Conservation (phyloP, 2,888 invertebrate genomes). For the Drosophila pseudotakahashii region DNA sequence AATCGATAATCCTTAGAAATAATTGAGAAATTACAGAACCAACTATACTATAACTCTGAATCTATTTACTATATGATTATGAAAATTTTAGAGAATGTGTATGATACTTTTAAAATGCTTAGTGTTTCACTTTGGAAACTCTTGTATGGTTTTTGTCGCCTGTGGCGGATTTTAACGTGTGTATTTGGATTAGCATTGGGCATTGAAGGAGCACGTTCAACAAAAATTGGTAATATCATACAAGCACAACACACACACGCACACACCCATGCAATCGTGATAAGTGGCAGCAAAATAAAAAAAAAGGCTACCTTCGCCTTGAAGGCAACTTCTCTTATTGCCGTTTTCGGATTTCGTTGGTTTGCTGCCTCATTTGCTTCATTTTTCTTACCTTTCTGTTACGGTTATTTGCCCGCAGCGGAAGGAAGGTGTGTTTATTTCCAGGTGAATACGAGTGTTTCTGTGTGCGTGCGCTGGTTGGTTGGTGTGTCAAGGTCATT, state of each 20-base stretch:
- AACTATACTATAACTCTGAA: background rate
- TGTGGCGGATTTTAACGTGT: background rate
- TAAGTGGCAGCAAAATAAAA: slow-evolving; percentile 18
- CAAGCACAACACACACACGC: slow-evolving; percentile 10
- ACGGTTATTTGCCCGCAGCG: slow-evolving; percentile 53
- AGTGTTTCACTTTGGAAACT: no score
- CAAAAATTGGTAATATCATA: slow-evolving; percentile 23
- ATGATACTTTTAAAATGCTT: background rate
- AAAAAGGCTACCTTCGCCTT: slow-evolving; percentile 44
- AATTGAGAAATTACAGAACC: no score
- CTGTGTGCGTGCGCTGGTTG: slow-evolving; percentile 38
- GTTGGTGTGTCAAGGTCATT: slow-evolving; percentile 74
- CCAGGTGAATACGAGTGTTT: slow-evolving; percentile 25
- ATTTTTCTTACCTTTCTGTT: slow-evolving; percentile 24
- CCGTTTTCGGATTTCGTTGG: slow-evolving; percentile 47
- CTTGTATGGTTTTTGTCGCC: slow-evolving; percentile 8
- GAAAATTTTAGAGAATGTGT: background rate
- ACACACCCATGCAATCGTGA: slow-evolving; percentile 15
- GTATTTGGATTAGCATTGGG: slow-evolving; percentile 8
- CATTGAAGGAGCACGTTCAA: slow-evolving; percentile 36
- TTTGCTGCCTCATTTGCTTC: slow-evolving; percentile 23
- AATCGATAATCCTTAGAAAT: no score
- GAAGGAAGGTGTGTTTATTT: slow-evolving; percentile 68
- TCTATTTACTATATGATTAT: background rate
- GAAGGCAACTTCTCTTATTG: slow-evolving; percentile 44